Conservation (phyloP, 2,113 vertebrate genomes). For the Tiliqua scincoides region DNA sequence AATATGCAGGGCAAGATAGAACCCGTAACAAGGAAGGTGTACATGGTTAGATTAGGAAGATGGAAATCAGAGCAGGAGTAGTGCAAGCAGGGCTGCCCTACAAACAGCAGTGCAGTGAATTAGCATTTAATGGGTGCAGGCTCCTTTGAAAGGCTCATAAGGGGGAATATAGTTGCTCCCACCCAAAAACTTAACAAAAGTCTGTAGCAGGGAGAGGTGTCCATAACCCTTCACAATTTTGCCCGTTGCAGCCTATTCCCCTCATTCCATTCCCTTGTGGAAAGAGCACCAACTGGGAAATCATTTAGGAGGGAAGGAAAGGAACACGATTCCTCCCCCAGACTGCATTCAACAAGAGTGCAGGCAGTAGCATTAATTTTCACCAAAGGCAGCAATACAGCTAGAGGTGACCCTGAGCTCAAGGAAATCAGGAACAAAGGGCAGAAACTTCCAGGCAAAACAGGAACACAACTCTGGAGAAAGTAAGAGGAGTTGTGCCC, state of each 20-base stretch:
- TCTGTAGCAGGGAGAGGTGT: not conserved
- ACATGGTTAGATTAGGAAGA: not conserved
- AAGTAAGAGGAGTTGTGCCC: not conserved
- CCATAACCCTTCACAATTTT: not conserved
- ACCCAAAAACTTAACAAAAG: not conserved
- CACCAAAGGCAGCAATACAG: too few species aligned
- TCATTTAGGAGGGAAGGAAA: not conserved
- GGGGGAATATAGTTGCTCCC: not conserved
- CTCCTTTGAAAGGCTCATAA: too few species aligned
- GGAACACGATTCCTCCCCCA: not conserved
- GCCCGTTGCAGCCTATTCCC: not conserved
- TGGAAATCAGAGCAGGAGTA: not conserved
- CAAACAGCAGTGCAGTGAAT: too few species aligned
- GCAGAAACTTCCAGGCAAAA: too few species aligned
- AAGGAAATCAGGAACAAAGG: too few species aligned
- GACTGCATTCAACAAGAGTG: not conserved
- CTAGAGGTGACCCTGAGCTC: too few species aligned
- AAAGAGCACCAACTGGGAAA: not conserved
- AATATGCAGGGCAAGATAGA: not conserved
- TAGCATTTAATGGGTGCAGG: too few species aligned
- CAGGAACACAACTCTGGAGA: not conserved
- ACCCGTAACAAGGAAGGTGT: not conserved
- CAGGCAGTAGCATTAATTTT: too few species aligned
- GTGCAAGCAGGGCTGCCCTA: not conserved
- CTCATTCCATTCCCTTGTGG: not conserved